Evolutionary conservation across 2,888 invertebrate species (phyloP).

Genomic region (Spilarctia lutea): DNA sequence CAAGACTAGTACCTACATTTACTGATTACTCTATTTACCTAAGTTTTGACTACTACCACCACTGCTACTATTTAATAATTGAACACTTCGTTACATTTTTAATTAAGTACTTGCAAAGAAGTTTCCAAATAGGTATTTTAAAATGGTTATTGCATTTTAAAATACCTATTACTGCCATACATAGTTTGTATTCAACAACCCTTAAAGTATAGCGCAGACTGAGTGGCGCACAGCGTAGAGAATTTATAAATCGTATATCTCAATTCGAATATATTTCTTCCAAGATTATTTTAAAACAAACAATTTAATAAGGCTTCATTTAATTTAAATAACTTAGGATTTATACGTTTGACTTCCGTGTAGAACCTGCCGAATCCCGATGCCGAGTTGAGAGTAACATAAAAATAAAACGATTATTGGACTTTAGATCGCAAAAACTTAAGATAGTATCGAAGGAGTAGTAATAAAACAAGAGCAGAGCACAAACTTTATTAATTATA

Average conservation of each 20-base stretch:
- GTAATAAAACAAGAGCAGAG: conserved; percentile 24
- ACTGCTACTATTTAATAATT: too few species aligned
- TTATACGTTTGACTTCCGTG: background rate
- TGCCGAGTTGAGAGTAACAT: background rate
- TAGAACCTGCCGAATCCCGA: too few species aligned
- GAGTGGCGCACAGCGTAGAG: too few species aligned
- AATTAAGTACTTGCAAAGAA: background rate
- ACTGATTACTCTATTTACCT: background rate
- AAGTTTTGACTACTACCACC: too few species aligned
- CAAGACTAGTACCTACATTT: background rate
- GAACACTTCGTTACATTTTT: background rate
- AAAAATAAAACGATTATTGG: background rate
- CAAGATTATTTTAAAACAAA: too few species aligned
- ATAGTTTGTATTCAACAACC: background rate
- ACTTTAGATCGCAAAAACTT: background rate
- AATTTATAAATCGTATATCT: too few species aligned
- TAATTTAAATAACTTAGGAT: background rate
- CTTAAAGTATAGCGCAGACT: too few species aligned
- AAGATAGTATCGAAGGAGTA: background rate
- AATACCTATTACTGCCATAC: too few species aligned
- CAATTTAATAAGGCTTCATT: background rate
- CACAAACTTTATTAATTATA: conserved; percentile 51
- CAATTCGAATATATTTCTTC: too few species aligned
- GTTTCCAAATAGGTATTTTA: background rate
- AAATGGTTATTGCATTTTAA: background rate